These are phyloP conservation scores for Habrosyne pyritoides DNA, from an alignment of 2,888 invertebrate genomes.

Conservation along the genomic window DNA sequence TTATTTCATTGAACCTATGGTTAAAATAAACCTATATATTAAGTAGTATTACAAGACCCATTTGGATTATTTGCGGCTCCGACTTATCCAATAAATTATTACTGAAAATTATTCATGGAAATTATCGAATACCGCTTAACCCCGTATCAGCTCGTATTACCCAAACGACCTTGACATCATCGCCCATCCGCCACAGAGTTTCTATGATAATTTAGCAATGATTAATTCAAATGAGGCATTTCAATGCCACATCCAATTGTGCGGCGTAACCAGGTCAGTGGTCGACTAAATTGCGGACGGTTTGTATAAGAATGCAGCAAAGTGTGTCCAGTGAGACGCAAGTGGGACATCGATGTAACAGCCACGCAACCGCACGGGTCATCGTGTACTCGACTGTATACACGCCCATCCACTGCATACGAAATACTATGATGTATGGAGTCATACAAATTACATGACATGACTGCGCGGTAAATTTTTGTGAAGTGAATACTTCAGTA, in stretches of 20 bases:
- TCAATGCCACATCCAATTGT: conserved; percentile 62
- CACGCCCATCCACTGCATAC: conserved; percentile 33
- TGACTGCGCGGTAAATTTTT: background rate
- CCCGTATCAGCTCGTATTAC: background rate
- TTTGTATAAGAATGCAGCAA: conserved; percentile 32
- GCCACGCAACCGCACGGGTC: conserved; percentile 53
- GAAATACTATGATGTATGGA: background rate
- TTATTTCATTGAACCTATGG: too few species aligned
- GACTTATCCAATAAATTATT: background rate
- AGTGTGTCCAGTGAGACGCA: conserved; percentile 35
- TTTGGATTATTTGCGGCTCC: too few species aligned
- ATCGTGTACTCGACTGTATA: conserved; percentile 24
- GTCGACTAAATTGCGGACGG: conserved; percentile 23
- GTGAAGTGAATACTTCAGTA: too few species aligned
- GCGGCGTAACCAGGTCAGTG: conserved; percentile 48
- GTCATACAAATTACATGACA: background rate
- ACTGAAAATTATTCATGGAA: background rate
- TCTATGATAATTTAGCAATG: conserved; percentile 58
- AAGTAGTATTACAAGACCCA: background rate
- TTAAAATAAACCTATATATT: too few species aligned
- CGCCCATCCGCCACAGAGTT: conserved; percentile 43
- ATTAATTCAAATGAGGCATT: conserved; percentile 44
- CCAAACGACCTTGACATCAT: conserved; percentile 55
- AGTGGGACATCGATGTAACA: conserved; percentile 66
- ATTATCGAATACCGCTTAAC: background rate